Base-by-base conservation (phyloP, 2,888 invertebrate species). In the Oeneis ivallda region DNA sequence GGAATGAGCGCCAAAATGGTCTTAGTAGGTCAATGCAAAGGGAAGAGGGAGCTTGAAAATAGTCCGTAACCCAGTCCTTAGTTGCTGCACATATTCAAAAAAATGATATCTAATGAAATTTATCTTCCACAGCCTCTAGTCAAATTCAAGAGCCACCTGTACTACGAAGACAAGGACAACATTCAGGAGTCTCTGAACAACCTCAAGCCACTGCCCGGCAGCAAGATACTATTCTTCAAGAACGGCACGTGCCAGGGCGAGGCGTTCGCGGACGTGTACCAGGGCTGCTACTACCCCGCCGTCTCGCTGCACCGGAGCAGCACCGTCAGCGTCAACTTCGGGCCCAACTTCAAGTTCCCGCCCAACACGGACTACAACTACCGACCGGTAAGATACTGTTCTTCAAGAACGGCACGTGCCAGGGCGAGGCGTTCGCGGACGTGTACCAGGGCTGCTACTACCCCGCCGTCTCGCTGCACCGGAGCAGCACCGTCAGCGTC, bases 161-260 rank as follows among this genome's bases (percentile, higher is more conserved):
- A 99, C 86, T 99, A 98, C 79, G 99, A 99, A 92, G 99, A 99
- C 80, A 99, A 99, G 84, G 99, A 99, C 83, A 96, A 97, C 80
- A 95, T 98, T 0, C 94, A 95, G 64, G 97, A 97, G 84, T 95
- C 96, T 59, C 91, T 98, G 39, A 98, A 97, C 87, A 94, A 93
- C 69, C 92, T 99, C 53, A 95, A 94, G 77, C 90, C 94, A 1
- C 83, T 96, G n/a, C 81, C 92, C 1, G 95, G 96, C 41, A 97
- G 98, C 83, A 96, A 96, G 92, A 96, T 99, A 56, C 89, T 94
- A 69, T 97, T 94, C 86, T 98, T 96, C 82, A 97, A 97, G 92
- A 99, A 99, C 87, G 99, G 99, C 6, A 93, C 95, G 75, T 95
- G 94, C 69, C 96, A 98, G 81, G 99, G 99, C 0, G 94, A 95